Conservation (phyloP, 2,113 vertebrate genomes). For the Antigone vipio region DNA sequence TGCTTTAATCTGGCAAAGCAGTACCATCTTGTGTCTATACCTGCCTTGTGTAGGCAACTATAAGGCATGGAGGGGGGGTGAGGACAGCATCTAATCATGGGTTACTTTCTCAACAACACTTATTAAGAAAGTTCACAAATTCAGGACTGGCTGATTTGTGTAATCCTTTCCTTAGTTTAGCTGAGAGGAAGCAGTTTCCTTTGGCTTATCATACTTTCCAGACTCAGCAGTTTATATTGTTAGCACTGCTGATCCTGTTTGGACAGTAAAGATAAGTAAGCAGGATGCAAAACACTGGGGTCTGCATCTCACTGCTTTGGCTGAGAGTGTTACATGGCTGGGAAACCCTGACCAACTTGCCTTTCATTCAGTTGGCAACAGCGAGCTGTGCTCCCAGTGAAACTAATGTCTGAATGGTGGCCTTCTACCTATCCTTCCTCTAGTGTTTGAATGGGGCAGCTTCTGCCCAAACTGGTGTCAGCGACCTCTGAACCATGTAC, state of each 20-base stretch:
- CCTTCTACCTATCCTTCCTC: not conserved
- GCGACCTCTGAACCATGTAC: not conserved
- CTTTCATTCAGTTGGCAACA: not conserved
- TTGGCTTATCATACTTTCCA: conserved; percentile 39
- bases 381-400: not conserved
- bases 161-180: conserved; percentile 26
- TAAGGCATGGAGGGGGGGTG: not conserved
- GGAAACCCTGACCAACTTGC: not conserved
- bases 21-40: not conserved
- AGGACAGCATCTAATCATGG: not conserved
- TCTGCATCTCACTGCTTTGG: not conserved
- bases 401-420: not conserved
- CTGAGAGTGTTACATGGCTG: not conserved
- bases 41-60: not conserved
- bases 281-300: conserved; percentile 5
- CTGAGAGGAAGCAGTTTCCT: conserved; percentile 43
- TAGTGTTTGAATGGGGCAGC: not conserved
- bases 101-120: not conserved
- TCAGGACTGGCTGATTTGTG: not conserved
- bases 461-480: not conserved
- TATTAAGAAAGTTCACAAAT: not conserved
- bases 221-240: conserved; percentile 66
- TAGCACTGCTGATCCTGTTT: conserved; percentile 51
- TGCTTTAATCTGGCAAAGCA: not conserved
- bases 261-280: conserved; percentile 26